These are phyloP conservation scores for Telmatochromis bifrenatus DNA, from an alignment of 2,113 vertebrate species.

Conservation along the genomic window DNA sequence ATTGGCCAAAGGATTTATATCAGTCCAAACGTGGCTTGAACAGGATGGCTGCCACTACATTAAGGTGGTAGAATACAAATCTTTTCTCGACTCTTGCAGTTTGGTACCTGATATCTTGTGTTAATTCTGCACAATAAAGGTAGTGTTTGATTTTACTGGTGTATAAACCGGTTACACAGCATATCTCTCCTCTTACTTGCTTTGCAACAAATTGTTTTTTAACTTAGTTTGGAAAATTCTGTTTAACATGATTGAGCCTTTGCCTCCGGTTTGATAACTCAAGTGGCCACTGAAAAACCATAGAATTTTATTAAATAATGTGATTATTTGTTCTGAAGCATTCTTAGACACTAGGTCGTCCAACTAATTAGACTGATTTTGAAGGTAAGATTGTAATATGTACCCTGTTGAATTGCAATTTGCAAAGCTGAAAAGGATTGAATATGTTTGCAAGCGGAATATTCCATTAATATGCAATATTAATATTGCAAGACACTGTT, in stretches of 20 bases:
- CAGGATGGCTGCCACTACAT: not conserved
- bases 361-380: not conserved
- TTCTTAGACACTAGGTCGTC: not conserved
- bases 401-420: not conserved
- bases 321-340: not conserved
- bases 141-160: not conserved
- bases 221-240: not conserved
- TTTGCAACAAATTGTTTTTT: not conserved
- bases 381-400: not conserved
- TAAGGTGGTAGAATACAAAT: not conserved
- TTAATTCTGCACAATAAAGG: not conserved
- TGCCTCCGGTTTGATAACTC: not conserved
- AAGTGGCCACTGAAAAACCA: not conserved
- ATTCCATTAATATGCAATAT: not conserved
- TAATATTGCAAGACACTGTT: not conserved
- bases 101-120: not conserved
- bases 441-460: not conserved
- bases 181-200: not conserved
- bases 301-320: not conserved
- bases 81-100: not conserved
- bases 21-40: not conserved
- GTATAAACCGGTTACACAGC: not conserved
- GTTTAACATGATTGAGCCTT: not conserved
- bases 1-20: not conserved
- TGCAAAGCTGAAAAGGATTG: not conserved